A percentile compares a stretch with the other conserved stretches of the same genome.
These are phyloP conservation scores for Chironomus tentans DNA, from an alignment of 2,888 invertebrate genomes.

Conservation along the genomic window DNA sequence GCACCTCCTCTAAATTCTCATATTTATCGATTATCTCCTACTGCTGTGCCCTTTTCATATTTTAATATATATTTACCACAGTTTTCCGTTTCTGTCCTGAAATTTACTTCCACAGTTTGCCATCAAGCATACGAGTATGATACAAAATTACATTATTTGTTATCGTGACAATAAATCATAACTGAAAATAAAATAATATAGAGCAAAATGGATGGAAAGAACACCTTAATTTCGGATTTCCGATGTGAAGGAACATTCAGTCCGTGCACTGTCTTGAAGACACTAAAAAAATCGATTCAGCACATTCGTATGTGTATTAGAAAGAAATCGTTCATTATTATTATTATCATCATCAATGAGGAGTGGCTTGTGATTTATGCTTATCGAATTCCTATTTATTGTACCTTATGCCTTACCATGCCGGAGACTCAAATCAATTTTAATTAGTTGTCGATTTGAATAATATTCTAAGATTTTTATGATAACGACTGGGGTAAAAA, in stretches of 20 bases:
- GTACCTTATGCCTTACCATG: not conserved
- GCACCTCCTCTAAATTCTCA: not conserved
- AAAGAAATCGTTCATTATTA: not conserved
- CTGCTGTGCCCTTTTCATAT: not conserved
- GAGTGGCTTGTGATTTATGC: slow-evolving; percentile 13
- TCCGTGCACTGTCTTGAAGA: slow-evolving; percentile 2
- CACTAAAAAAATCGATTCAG: not conserved
- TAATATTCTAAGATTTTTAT: not conserved
- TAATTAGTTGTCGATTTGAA: slow-evolving; percentile 23
- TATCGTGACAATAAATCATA: slow-evolving; percentile 27
- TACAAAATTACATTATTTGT: not conserved
- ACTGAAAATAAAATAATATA: not conserved
- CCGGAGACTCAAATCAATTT: slow-evolving; percentile 16
- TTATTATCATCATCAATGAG: not conserved
- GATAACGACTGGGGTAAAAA: not conserved
- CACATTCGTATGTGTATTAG: not conserved
- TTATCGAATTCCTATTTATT: not conserved
- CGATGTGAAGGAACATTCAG: slow-evolving; percentile 9
- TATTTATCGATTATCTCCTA: slow-evolving; percentile 14
- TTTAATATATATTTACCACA: no score
- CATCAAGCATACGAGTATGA: no score
- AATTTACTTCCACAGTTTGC: not conserved
- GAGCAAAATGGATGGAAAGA: not conserved
- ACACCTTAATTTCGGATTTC: slow-evolving; percentile 25
- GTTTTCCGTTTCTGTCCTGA: not conserved